Conservation (phyloP, 2,797 vertebrate species). For the Acomys russatus region DNA sequence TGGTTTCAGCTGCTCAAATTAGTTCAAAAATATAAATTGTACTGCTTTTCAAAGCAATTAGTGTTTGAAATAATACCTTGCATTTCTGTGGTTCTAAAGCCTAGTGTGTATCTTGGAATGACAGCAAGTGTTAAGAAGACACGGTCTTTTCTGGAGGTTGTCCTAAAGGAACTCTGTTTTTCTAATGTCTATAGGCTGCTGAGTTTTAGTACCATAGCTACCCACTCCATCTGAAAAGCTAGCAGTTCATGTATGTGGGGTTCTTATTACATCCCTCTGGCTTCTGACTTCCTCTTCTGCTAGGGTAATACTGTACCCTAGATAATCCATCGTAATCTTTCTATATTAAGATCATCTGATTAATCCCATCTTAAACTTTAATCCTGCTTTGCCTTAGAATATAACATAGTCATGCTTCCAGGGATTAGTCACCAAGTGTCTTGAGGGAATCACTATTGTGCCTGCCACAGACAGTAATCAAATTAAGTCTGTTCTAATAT, state of each 20-base stretch:
- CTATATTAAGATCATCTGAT: neutral
- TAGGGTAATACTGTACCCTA: neutral
- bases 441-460: neutral
- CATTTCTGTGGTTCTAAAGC: neutral
- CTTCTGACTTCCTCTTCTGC: neutral
- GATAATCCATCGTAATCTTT: neutral
- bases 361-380: neutral
- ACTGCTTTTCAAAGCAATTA: neutral
- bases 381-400: neutral
- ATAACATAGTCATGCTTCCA: neutral
- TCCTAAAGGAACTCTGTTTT: neutral
- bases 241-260: neutral
- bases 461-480: neutral
- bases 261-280: neutral
- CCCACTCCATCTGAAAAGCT: neutral
- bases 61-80: neutral
- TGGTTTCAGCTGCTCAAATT: constrained; percentile 13
- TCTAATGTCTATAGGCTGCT: neutral
- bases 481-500: neutral
- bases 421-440: neutral
- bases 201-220: neutral
- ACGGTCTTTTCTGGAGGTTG: neutral
- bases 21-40: neutral
- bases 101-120: too few relatives aligned
- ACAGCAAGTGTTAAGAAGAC: neutral